Evolutionary conservation across 2,888 invertebrate genomes (phyloP).

Genomic region (Therioaphis trifolii): DNA sequence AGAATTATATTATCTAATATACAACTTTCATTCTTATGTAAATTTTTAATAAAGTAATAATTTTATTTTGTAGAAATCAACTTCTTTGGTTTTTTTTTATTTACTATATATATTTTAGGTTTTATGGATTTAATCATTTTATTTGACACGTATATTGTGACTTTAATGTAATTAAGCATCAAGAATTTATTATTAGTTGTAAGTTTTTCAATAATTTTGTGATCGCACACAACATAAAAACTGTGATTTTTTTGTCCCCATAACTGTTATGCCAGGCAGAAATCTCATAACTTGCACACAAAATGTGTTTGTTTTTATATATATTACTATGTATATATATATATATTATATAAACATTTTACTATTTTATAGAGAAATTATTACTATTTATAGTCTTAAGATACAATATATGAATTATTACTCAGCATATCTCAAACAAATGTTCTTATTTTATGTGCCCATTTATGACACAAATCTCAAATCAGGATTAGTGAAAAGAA

Average conservation of each 20-base stretch:
- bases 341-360: slow-evolving; percentile 31
- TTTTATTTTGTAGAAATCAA: slow-evolving; percentile 51
- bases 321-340: slow-evolving; percentile 13
- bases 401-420: slow-evolving; percentile 57
- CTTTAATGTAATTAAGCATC: slow-evolving; percentile 39
- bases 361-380: not conserved
- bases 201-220: slow-evolving; percentile 44
- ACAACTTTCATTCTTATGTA: slow-evolving; percentile 45
- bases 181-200: slow-evolving; percentile 24
- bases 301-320: slow-evolving; percentile 30
- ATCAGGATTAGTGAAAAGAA: slow-evolving; percentile 18
- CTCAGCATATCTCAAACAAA: slow-evolving; percentile 23
- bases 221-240: slow-evolving; percentile 61
- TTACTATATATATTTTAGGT: slow-evolving; percentile 18
- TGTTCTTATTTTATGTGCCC: slow-evolving; percentile 62
- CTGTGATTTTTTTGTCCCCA: slow-evolving; percentile 12
- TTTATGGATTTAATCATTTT: slow-evolving; percentile 44
- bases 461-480: slow-evolving; percentile 44
- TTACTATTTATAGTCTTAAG: slow-evolving; percentile 45
- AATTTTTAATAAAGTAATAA: slow-evolving; percentile 39
- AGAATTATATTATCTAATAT: slow-evolving; percentile 44
- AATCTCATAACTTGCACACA: slow-evolving; percentile 13
- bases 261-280: slow-evolving; percentile 20
- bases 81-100: slow-evolving; percentile 69
- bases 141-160: slow-evolving; percentile 36